Evolutionary conservation across 2,113 vertebrate species (phyloP), one percentile per base, ranked within the genome.

Genomic region (Aplodontia rufa): DNA sequence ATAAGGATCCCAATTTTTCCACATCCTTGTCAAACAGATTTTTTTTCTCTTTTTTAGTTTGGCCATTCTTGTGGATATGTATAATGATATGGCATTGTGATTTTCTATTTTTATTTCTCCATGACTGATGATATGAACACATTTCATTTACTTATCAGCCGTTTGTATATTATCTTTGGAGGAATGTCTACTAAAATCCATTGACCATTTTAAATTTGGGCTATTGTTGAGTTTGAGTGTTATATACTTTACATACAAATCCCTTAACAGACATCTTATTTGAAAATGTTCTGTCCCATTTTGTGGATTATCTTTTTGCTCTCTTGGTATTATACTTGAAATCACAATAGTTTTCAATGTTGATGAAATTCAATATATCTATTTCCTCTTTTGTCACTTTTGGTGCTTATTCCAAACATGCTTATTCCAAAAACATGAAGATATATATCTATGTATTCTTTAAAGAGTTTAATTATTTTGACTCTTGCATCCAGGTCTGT

Each of bases 151-250:
- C 8, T 69, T 92, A 24, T n/a, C 68, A 47, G 2, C 22, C 32
- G 80, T 58, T 78, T 94, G 47, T 37, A 3, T 90, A 60, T 90
- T 40, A 47, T 69, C 17, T 72, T 92, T 78, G 32, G 30, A 53
- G 20, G 82, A n/a, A 69, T 85, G 2, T 47, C 28, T 80, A 19
- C 55, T 80, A 32, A 84, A 47, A 84, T 87, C 42, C 42, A 53
- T 40, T 93, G 76, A 3, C 9, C 22, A 53, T 66, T 93, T 96
- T 84, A 81, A 90, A 93, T 87, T 79, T 82, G 20, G 19, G 35
- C 30, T 78, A 60, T 53, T 87, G 26, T 81, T 86, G 16, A 78
- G 4, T 87, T 79, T 75, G 22, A 55, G 58, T 75, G n/a, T 82
- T 78, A 55, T 66, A 35, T 80, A 74, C 74, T 72, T 55, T 85